Base-by-base conservation (phyloP, 1,140 invertebrate species). In the Eupristina koningsbergeri region DNA sequence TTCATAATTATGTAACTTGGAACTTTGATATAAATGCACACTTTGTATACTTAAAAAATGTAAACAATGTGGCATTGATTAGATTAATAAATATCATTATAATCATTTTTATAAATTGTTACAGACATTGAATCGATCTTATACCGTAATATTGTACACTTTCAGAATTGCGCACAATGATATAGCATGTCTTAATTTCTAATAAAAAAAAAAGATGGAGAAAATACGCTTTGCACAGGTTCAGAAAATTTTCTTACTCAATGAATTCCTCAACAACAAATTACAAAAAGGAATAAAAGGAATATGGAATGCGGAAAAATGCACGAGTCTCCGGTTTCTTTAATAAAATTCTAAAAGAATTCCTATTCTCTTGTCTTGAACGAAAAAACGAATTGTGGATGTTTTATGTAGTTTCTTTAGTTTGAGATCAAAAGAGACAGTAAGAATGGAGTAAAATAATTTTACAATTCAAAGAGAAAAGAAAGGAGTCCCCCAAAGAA, bases 191-290 rank as follows among this genome's bases (percentile, higher is more conserved):
- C 45, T 22, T 79, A 79, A 79, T 79, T 79, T 26, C 41, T 67
- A n/a, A 41, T 47, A 45, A 15, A 36, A 15, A 6, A 31, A 22
- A 41, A 9, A 3, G 26, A 39, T 26, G n/a, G n/a, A 71, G 71
- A 53, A 69, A 71, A 53, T 19, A 45, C 17, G 36, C 5, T 8
- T 36, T 61, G 50, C 53, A 53, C n/a, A 76, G 50, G 58, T 64
- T 53, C 64, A 19, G 78, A 2, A 80, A 71, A 80, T 69, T 69
- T 80, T 80, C 78, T 64, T 47, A 80, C 67, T 73, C 79, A 34
- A 58, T 73, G 34, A 73, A 73, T 80, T 80, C 71, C 67, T 36
- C 31, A 80, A 80, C 34, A 64, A 26, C 77, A 58, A 53, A 67
- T n/a, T 64, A 45, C 58, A 6, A 63, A 9, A 45, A n/a, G n/a